Conservation (phyloP, 2,113 vertebrate species). For the Aptenodytes forsteri region DNA sequence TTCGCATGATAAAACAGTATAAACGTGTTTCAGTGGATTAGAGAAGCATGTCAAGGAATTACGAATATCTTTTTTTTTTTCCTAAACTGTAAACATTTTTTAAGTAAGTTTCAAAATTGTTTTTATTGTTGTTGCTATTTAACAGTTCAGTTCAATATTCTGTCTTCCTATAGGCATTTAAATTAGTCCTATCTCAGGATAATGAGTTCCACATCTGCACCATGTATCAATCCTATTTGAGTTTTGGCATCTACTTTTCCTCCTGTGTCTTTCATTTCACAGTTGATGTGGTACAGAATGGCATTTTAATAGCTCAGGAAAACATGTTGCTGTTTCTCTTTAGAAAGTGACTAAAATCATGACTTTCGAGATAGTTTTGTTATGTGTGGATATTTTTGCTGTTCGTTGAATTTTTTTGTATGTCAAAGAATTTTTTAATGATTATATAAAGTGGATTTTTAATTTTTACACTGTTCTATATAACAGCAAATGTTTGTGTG, state of each 20-base stretch:
- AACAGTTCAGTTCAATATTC: neutral
- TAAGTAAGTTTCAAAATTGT: neutral
- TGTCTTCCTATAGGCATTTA: neutral
- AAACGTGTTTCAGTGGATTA: neutral
- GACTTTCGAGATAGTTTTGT: neutral
- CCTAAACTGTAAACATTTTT: neutral
- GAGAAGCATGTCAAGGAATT: neutral
- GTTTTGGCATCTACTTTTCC: neutral
- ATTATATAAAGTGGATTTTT: neutral
- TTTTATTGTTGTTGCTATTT: neutral
- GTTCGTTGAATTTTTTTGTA: neutral
- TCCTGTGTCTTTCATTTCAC: neutral
- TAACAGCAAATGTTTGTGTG: neutral
- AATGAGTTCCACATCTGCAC: neutral
- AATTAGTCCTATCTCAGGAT: neutral
- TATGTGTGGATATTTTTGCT: neutral
- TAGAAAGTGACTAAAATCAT: neutral
- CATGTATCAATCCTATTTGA: neutral
- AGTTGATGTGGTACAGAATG: neutral
- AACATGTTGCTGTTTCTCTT: slow-evolving; percentile 8
- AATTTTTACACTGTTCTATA: neutral
- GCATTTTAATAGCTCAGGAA: neutral
- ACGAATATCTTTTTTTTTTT: neutral
- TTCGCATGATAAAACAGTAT: neutral
- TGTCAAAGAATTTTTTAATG: neutral